Evolutionary conservation across 2,113 vertebrate genomes (phyloP).

Genomic region (Tetrax tetrax): DNA sequence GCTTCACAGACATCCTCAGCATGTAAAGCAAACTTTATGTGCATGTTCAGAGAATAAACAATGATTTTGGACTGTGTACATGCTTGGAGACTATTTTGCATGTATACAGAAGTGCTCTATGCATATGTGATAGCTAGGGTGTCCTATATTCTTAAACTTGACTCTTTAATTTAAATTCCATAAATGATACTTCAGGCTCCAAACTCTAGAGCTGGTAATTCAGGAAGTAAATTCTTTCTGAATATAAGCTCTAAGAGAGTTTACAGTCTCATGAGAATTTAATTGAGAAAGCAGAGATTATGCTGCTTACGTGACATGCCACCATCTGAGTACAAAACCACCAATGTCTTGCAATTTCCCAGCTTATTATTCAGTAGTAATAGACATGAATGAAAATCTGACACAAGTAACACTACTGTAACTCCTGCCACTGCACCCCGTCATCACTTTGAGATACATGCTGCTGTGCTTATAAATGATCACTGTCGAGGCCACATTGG

Average conservation of each 20-base stretch:
- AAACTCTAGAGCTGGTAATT: background rate
- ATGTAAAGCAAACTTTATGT: background rate
- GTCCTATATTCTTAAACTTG: background rate
- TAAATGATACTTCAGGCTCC: background rate
- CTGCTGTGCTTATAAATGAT: background rate
- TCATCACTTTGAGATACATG: background rate
- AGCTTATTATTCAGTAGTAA: background rate
- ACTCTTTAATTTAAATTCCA: background rate
- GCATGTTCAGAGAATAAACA: background rate
- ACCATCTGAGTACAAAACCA: background rate
- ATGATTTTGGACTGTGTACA: background rate
- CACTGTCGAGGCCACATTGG: background rate
- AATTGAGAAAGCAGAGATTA: background rate
- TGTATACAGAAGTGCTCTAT: background rate
- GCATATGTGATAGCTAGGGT: fast-evolving
- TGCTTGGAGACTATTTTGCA: background rate
- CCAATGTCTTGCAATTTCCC: background rate
- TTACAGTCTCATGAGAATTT: background rate
- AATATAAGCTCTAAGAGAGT: background rate
- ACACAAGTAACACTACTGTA: background rate
- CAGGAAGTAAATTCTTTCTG: background rate
- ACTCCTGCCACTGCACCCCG: background rate
- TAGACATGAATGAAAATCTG: background rate
- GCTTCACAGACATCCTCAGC: background rate
- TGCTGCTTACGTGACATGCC: background rate